Base-by-base conservation (phyloP, 1,140 invertebrate species). In the Wasmannia auropunctata region DNA sequence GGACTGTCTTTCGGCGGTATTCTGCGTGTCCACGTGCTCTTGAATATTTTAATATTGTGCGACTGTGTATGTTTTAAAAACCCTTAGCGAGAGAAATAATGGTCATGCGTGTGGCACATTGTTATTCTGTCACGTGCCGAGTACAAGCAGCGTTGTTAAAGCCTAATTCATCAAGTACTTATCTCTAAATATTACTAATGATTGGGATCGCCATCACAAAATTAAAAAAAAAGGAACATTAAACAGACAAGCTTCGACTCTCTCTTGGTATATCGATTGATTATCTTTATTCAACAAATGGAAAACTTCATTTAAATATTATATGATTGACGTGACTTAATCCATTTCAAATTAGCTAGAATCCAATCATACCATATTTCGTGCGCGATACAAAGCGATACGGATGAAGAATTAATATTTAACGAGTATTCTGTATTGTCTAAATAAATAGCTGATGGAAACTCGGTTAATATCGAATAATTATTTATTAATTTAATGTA, bases 121-220 rank as follows among this genome's bases (percentile, higher is more conserved):
- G n/a, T 69, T 80, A 80, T 80, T 80, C 49, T 19, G 16, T 79
- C 58, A 79, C 58, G 28, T 46, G 25, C 19, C 43, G 6, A 16
- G 19, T 83, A 72, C 19, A 46, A 43, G 40, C 49, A 3, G 65
- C 51, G 25, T 22, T 6, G 4, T 22, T 34, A 56, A 58, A 58
- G 43, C 2, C 25, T 70, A 58, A 79, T 79, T 72, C 37, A 65
- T 54, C 62, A 28, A 37, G 37, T n/a, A 2, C 22, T 22, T 25
- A 43, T 19, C 14, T 80, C 37, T 19, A 58, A 62, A 43, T 72
- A 46, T 72, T 58, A 58, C 37, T 81, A 83, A 83, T 34, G 19
- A 83, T 69, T 19, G 28, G 6, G 54, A 75, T 76, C 25, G n/a
- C 16, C 28, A 67, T 31, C n/a, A 1, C 1, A 16, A 56, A 58